These are phyloP conservation scores for Phrynocephalus versicolor DNA, from an alignment of 2,113 vertebrate species.

Conservation along the genomic window DNA sequence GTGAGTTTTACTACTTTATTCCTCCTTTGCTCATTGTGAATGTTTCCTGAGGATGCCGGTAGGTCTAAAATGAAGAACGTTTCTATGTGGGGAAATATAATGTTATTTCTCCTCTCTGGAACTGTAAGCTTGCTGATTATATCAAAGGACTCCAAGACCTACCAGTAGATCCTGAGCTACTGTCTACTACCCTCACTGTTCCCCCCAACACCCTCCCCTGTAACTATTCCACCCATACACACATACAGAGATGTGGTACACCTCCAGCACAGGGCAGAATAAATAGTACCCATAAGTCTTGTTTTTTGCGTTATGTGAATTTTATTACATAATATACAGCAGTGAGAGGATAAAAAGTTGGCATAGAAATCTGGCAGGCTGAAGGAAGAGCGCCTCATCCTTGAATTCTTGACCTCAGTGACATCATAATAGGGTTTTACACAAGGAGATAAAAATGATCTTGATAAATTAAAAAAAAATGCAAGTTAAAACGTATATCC, in stretches of 20 bases:
- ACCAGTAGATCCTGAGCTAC: background rate
- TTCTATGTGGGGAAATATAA: background rate
- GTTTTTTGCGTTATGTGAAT: background rate
- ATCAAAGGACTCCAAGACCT: background rate
- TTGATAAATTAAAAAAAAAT: background rate
- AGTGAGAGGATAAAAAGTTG: slow-evolving; percentile 28
- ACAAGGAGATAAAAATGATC: background rate
- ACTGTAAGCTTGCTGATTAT: background rate
- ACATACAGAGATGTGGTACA: no score
- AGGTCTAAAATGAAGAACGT: no score
- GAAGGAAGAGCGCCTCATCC: background rate
- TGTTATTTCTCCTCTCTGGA: background rate
- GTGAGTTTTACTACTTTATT: no score
- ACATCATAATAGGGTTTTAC: background rate
- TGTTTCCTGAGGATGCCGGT: no score
- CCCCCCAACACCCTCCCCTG: no score
- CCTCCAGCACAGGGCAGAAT: background rate
- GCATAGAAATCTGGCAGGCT: slow-evolving; percentile 11
- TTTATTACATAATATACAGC: slow-evolving; percentile 43
- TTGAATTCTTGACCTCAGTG: background rate
- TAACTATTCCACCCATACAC: background rate
- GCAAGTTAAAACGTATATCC: background rate
- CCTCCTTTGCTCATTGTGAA: no score
- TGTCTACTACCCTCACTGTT: no score
- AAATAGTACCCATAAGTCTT: background rate